Conservation (phyloP, 35 echinoderm and acorn worm species). For the Stichopus chloronotus region DNA sequence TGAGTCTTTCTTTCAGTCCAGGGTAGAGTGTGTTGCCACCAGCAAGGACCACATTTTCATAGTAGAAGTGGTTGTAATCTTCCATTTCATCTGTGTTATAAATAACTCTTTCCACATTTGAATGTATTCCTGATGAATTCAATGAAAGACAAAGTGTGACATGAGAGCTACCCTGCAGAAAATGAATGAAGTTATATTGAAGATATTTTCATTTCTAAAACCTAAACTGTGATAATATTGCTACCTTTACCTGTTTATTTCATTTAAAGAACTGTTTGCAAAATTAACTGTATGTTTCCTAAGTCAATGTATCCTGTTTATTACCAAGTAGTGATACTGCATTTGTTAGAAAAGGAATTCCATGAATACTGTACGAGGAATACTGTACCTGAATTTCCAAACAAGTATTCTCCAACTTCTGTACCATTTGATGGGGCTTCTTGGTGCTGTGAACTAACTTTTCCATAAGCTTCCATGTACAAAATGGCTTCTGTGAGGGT, state of each 20-base stretch:
- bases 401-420: conserved; percentile 31
- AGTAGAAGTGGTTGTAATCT: conserved; percentile 40
- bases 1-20: conserved; percentile 29
- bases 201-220: too few species aligned
- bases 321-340: too few species aligned
- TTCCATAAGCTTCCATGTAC: conserved; percentile 35
- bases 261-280: too few species aligned
- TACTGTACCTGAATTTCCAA: conserved; percentile 22
- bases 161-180: too few species aligned
- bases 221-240: too few species aligned
- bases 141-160: neutral
- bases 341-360: too few species aligned
- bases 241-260: too few species aligned
- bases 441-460: neutral
- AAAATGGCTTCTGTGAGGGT: neutral
- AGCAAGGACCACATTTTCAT: conserved; percentile 18
- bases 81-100: conserved; percentile 34
- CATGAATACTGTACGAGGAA: neutral
- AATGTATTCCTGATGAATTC: neutral
- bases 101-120: conserved; percentile 14
- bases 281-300: too few species aligned
- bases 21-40: conserved; percentile 14
- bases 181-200: too few species aligned
- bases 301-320: too few species aligned
- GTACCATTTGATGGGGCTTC: neutral